Base-by-base conservation (phyloP, 1,140 invertebrate genomes). In the Drosophila ananassae region DNA sequence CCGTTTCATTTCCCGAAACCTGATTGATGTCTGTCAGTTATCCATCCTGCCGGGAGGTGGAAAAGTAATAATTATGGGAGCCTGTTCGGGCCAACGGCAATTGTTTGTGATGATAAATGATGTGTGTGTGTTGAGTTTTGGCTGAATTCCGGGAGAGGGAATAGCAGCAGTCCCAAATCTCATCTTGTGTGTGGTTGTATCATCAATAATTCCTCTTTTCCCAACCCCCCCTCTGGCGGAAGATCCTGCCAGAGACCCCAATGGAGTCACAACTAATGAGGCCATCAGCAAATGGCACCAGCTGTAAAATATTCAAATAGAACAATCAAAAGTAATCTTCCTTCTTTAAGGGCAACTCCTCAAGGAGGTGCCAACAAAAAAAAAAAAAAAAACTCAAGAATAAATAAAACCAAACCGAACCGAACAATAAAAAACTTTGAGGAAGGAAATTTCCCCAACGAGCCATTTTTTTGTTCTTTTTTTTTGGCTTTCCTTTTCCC, bases 391-490 rank as follows among this genome's bases (percentile, higher is more conserved):
- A 77, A 57, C 56, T 28, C 25, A 28, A 28, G 55, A 84, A 56
- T 47, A 46, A n/a, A 73, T 60, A 9, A 53, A 52, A 37, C 37
- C 53, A 21, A 34, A 21, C 25, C 32, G 30, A 39, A 46, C 39
- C n/a, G 41, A 54, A 8, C 71, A 75, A 63, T 62, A 73, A 79
- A 82, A 37, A 87, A 87, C 39, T 89, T 44, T 79, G 54, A 55
- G 58, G 71, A 67, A 56, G 72, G 77, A 89, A 89, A 89, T 89
- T 89, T 89, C 83, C 79, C 83, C 84, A 89, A 89, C 84, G 83
- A 89, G 79, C 79, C 73, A 83, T 89, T 79, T 56, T 48, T 68
- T 57, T 69, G 9, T 9, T 56, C 25, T 34, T 57, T 44, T 22
- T 53, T 25, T 46, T n/a, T 10, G 9, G 13, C 50, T 32, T 28